Conservation (phyloP, 2,888 invertebrate genomes). For the Tetramorium bicarinatum region DNA sequence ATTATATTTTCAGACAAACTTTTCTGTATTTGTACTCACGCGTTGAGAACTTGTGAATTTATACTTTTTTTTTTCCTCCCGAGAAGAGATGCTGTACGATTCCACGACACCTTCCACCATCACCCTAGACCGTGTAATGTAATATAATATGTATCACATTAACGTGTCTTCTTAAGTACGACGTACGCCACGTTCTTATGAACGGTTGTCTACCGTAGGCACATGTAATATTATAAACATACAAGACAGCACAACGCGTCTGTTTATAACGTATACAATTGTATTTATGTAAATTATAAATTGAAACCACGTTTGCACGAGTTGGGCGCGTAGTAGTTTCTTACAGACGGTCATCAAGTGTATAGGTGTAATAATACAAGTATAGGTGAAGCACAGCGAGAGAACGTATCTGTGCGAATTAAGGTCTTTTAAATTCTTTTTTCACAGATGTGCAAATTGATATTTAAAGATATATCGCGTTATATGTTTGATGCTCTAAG, state of each 20-base stretch:
- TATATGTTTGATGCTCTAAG: slow-evolving; percentile 28
- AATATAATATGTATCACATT: no score
- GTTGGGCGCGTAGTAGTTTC: neutral
- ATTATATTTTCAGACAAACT: slow-evolving; percentile 1
- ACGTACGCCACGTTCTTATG: no score
- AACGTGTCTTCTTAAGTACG: no score
- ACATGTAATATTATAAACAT: no score
- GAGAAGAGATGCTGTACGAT: no score
- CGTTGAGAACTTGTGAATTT: neutral
- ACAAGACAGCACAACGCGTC: neutral
- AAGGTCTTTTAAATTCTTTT: slow-evolving; percentile 26
- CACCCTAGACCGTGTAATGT: no score
- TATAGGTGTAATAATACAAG: no score
- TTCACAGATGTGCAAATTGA: slow-evolving; percentile 41
- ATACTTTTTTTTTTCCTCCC: no score
- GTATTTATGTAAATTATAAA: neutral
- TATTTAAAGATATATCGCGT: slow-evolving; percentile 38
- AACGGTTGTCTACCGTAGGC: no score
- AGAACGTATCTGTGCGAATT: neutral
- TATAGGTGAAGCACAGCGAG: neutral
- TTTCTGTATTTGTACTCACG: neutral
- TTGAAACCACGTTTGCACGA: neutral
- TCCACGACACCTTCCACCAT: no score
- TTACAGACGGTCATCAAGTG: neutral
- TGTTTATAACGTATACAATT: neutral